phyloP scores from a whole-genome alignment of 1,140 invertebrate species.

The Kradibia gibbosae region DNA sequence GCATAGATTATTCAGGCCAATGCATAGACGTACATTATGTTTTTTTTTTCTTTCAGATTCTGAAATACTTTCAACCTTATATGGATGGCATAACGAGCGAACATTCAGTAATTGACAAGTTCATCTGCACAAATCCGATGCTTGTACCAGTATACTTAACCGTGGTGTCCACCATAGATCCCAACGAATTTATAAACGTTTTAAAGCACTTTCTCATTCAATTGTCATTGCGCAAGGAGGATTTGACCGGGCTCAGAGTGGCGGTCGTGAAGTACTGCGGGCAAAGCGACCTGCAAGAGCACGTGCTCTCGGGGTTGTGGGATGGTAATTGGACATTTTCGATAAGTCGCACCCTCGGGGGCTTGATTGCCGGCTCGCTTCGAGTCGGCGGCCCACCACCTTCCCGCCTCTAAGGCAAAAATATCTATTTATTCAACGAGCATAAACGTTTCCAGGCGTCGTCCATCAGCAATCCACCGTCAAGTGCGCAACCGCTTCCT shows the following conservation, averaged over 20 bases:
- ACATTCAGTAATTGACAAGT: conserved; percentile 56
- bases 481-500: conserved; percentile 74
- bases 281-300: conserved; percentile 73
- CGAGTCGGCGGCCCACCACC: no score
- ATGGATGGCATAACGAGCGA: conserved; percentile 61
- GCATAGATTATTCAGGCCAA: no score
- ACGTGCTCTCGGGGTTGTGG: conserved; percentile 79
- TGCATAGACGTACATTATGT: no score
- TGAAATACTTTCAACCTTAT: conserved; percentile 59
- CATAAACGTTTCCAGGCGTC: conserved; percentile 70
- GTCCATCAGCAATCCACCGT: conserved; percentile 78
- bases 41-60: conserved; percentile 65
- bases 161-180: conserved; percentile 63
- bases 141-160: conserved; percentile 66
- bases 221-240: conserved; percentile 67
- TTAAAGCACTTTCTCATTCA: conserved; percentile 66
- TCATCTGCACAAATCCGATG: conserved; percentile 57
- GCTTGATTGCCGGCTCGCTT: no score
- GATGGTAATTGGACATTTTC: conserved; percentile 73
- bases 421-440: neutral
- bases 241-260: conserved; percentile 72
- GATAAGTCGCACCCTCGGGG: no score
- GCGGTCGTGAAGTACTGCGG: conserved; percentile 75
- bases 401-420: no score
- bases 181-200: conserved; percentile 60